phyloP scores from a whole-genome alignment of 2,888 invertebrate species.

The Meloe dianella region DNA sequence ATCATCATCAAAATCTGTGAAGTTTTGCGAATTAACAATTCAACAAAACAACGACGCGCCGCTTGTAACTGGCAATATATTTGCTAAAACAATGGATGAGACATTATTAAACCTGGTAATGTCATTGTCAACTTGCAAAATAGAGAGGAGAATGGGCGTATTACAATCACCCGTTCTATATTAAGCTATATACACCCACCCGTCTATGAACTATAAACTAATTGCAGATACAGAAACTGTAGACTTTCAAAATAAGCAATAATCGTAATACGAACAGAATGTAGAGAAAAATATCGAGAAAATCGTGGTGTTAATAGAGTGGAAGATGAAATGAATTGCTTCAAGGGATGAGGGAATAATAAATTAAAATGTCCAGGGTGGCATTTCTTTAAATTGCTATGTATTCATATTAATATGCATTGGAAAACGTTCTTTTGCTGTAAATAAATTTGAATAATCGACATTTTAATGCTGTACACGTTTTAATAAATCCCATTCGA shows the following conservation, averaged over 20 bases:
- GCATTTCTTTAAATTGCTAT: slow-evolving; percentile 21
- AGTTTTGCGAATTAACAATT: slow-evolving; percentile 30
- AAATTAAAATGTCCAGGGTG: neutral
- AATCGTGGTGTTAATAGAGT: slow-evolving; percentile 2
- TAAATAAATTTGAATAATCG: slow-evolving; percentile 15
- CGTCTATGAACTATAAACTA: slow-evolving; percentile 26
- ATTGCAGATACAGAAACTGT: slow-evolving; percentile 30
- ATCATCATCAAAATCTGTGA: slow-evolving; percentile 24
- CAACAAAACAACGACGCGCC: slow-evolving; percentile 31
- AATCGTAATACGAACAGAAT: neutral
- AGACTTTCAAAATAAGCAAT: slow-evolving; percentile 13
- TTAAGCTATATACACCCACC: neutral
- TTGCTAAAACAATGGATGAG: slow-evolving; percentile 34
- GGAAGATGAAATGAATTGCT: neutral
- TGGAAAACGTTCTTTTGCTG: slow-evolving; percentile 13
- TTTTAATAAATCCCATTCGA: slow-evolving; percentile 11
- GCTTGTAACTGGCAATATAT: slow-evolving; percentile 34
- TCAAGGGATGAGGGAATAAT: neutral
- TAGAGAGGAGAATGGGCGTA: slow-evolving; percentile 30
- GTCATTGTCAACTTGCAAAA: slow-evolving; percentile 36
- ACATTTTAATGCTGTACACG: slow-evolving; percentile 13
- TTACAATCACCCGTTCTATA: slow-evolving; percentile 22
- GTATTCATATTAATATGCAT: slow-evolving; percentile 17
- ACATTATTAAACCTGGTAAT: slow-evolving; percentile 38
- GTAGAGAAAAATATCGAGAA: slow-evolving; percentile 20